Evolutionary conservation across 1,140 invertebrate genomes (phyloP).

Genomic region (Oryzaephilus surinamensis): DNA sequence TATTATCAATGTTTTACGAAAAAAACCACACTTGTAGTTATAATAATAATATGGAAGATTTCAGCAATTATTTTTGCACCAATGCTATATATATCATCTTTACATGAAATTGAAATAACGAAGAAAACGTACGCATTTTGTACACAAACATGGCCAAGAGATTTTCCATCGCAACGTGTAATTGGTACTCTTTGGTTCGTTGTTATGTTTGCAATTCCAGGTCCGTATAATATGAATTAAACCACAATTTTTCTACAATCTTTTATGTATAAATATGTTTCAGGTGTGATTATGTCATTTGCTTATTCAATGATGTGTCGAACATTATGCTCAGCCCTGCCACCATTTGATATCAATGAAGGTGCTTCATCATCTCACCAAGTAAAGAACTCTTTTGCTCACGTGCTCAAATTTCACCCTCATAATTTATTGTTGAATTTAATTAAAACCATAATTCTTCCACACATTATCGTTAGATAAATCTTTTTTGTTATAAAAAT

Average conservation of each 20-base stretch:
- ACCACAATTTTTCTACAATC: too few species aligned
- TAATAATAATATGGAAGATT: conserved; percentile 52
- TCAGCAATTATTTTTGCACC: conserved; percentile 57
- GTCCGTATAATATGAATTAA: conserved; percentile 29
- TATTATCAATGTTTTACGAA: conserved; percentile 52
- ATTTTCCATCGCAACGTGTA: conserved; percentile 17
- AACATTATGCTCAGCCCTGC: conserved; percentile 53
- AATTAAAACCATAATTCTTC: too few species aligned
- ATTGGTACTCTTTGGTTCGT: conserved; percentile 60
- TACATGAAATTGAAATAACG: conserved; percentile 11
- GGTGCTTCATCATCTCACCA: conserved; percentile 51
- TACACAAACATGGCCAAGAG: conserved; percentile 29
- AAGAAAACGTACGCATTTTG: conserved; percentile 6
- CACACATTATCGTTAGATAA: too few species aligned
- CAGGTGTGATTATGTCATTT: conserved; percentile 55
- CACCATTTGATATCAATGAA: conserved; percentile 48
- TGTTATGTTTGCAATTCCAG: conserved; percentile 61
- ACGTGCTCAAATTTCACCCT: too few species aligned
- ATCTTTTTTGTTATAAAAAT: neutral
- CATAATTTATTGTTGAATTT: too few species aligned
- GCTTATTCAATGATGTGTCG: conserved; percentile 63
- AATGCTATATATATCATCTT: conserved; percentile 34
- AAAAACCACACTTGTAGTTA: conserved; percentile 51
- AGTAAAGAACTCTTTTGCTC: conserved; percentile 33
- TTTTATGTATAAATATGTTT: conserved; percentile 15